phyloP scores from a whole-genome alignment of 2,113 vertebrate species.

The Chloropsis cyanopogon region DNA sequence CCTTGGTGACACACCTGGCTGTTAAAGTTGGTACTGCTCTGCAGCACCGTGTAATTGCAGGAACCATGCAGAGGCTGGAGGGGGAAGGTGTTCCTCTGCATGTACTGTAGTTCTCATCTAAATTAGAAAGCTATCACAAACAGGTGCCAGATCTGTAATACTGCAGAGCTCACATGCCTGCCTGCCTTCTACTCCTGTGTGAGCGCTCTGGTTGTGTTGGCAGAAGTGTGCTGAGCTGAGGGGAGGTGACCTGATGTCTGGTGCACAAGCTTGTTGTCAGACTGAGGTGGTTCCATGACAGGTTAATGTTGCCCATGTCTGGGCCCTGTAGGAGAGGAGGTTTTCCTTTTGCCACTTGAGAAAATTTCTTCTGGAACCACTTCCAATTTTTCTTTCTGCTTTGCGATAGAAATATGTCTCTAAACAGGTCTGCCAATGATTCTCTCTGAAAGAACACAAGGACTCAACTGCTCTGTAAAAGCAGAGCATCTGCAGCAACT shows the following conservation, averaged over 20 bases:
- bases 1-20: not conserved
- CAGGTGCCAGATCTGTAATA: not conserved
- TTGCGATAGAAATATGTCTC: not conserved
- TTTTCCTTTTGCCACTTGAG: not conserved
- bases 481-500: not conserved
- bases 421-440: not conserved
- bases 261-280: not conserved
- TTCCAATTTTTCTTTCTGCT: not conserved
- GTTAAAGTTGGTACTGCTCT: not conserved
- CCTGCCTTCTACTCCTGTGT: not conserved
- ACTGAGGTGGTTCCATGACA: not conserved
- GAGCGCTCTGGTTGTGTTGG: not conserved
- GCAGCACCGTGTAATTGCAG: rapidly evolving
- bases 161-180: rapidly evolving
- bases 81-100: not conserved
- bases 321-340: not conserved
- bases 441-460: not conserved
- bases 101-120: not conserved
- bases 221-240: not conserved
- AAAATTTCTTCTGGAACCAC: not conserved
- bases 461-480: not conserved
- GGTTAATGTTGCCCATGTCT: not conserved
- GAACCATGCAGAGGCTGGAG: not conserved
- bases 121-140: not conserved
- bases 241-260: not conserved